Evolutionary conservation across 2,888 invertebrate species (phyloP).

Genomic region (Tipula lateralis): DNA sequence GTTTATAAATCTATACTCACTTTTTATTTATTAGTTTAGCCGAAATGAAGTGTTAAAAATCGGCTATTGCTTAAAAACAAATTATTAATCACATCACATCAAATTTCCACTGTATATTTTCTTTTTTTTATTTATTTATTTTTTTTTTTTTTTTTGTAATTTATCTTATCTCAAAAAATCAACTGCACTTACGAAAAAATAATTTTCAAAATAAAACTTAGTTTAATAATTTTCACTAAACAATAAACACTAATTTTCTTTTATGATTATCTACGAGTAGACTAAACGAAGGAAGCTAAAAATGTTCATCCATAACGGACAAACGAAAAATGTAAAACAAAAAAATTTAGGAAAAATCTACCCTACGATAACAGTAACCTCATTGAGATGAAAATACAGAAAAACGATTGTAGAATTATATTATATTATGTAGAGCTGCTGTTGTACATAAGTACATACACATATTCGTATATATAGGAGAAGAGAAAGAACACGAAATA

Average conservation of each 20-base stretch:
- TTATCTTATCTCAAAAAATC: not conserved
- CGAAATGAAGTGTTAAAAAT: not conserved
- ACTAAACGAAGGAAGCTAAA: not conserved
- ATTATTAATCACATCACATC: not conserved
- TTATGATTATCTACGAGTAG: not conserved
- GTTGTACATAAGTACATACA: not conserved
- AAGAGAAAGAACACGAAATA: not conserved
- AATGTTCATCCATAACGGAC: not conserved
- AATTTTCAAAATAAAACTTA: not conserved
- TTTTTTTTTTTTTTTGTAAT: not conserved
- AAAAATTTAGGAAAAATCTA: constrained; percentile 4
- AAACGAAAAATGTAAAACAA: not conserved
- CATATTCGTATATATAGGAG: not conserved
- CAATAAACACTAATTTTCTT: not conserved
- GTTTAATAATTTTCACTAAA: not conserved
- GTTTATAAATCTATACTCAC: not conserved
- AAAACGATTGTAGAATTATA: not conserved
- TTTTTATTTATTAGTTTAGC: not conserved
- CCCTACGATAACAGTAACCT: constrained; percentile 11
- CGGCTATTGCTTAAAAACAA: not conserved
- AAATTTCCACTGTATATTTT: not conserved
- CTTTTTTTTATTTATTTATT: not conserved
- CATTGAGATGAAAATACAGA: constrained; percentile 11
- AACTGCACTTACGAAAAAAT: not conserved
- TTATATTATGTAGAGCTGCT: not conserved